Percentiles rank a stretch among this genome's conserved stretches.
Evolutionary conservation across 2,888 invertebrate genomes (phyloP).

Genomic region (Andrena hattorfiana): DNA sequence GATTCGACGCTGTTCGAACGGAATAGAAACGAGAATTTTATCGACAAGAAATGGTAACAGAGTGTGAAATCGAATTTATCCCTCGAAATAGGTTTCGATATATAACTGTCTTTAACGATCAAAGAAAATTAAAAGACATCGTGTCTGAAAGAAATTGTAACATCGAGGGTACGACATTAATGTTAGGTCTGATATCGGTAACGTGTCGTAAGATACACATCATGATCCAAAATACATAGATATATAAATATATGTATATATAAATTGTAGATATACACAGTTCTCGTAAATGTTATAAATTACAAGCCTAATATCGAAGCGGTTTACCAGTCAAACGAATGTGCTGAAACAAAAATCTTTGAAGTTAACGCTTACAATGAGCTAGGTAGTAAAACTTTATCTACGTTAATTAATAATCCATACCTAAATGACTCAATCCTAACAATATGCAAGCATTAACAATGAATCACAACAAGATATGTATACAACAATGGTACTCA

Average conservation of each 20-base stretch:
- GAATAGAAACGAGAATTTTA: conserved; percentile 15
- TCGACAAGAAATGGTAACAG: background rate
- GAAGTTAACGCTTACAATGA: conserved; percentile 80
- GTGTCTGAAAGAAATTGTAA: conserved; percentile 50
- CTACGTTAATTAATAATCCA: conserved; percentile 85
- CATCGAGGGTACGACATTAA: conserved; percentile 20
- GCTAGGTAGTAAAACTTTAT: conserved; percentile 82
- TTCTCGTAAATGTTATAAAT: conserved; percentile 59
- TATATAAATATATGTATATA: conserved; percentile 44
- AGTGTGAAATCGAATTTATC: background rate
- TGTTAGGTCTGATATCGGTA: conserved; percentile 47
- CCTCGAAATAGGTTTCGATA: background rate
- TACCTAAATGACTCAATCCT: conserved; percentile 86
- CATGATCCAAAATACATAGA: conserved; percentile 48
- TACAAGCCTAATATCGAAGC: conserved; percentile 76
- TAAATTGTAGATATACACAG: conserved; percentile 52
- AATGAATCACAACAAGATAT: conserved; percentile 85
- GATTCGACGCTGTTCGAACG: background rate
- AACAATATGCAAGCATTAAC: conserved; percentile 85
- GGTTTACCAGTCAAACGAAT: conserved; percentile 81
- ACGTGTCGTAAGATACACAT: conserved; percentile 48
- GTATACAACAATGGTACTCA: conserved; percentile 84
- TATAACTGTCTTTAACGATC: conserved; percentile 1
- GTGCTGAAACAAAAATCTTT: conserved; percentile 83
- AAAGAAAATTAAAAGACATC: conserved; percentile 23